Percentiles rank a stretch among this genome's conserved stretches.
These are phyloP conservation scores for Epizoanthus stellaris DNA, from an alignment of 92 coral and sea anemone species.

Conservation along the genomic window DNA sequence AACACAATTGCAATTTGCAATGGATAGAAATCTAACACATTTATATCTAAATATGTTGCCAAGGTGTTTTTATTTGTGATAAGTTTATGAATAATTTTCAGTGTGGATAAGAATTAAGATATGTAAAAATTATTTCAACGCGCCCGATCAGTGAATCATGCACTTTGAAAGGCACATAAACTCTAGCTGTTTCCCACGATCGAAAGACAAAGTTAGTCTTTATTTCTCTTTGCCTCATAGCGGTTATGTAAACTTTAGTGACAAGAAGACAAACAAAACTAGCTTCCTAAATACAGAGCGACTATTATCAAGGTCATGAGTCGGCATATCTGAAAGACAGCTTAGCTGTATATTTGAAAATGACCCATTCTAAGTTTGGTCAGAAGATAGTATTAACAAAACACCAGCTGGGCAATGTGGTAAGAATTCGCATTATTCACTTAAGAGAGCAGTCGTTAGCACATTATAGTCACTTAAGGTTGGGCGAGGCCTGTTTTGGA, in stretches of 20 bases:
- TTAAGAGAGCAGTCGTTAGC: not conserved
- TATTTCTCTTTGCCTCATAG: constrained; percentile 69
- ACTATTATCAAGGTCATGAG: constrained; percentile 64
- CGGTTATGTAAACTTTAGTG: constrained; percentile 73
- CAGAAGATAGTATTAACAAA: constrained; percentile 42
- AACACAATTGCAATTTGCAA: constrained; percentile 40
- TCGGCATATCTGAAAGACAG: constrained; percentile 72
- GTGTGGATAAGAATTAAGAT: not conserved
- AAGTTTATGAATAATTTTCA: not conserved
- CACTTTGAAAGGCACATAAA: constrained; percentile 20
- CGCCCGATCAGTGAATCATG: not conserved
- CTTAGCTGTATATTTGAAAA: constrained; percentile 72
- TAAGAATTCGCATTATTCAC: constrained; percentile 2
- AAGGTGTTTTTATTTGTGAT: not conserved
- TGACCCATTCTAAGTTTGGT: constrained; percentile 59
- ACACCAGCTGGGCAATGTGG: constrained; percentile 22
- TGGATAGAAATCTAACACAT: constrained; percentile 34
- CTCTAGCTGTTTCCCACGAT: constrained; percentile 78
- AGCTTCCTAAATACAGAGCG: constrained; percentile 58
- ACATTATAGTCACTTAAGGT: not conserved
- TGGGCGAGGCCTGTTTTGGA: not conserved
- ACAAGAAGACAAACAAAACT: constrained; percentile 69
- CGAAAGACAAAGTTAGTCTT: constrained; percentile 72
- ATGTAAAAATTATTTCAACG: not conserved
- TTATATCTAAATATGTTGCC: constrained; percentile 22